Base-by-base conservation (phyloP, 2,113 vertebrate genomes). In the Amphilophus citrinellus region DNA sequence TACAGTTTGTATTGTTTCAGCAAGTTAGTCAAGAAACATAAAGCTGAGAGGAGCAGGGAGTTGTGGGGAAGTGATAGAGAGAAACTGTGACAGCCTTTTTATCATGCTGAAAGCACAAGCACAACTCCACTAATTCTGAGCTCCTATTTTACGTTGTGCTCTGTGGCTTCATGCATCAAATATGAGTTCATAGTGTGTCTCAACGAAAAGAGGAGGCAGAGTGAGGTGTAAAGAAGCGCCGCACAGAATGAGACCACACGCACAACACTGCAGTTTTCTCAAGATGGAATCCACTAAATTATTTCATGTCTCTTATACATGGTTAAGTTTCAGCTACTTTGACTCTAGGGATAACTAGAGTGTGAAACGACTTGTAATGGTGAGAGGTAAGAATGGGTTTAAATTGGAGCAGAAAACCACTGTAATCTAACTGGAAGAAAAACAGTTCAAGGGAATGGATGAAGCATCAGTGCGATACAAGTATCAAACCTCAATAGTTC, bases 91-190 rank as follows among this genome's bases (percentile, higher is more conserved):
- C 87, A 61, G 83, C 44, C 39, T 76, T 76, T 90, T 80, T 88
- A 59, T 89, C 66, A 66, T 15, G 61, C 65, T 66, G 20, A 84
- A 84, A 78, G 87, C 68, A 84, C 61, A 68, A 84, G 80, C 77
- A 84, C 53, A 79, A 68, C 66, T 73, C 71, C 24, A 2, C 61
- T 60, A 62, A 85, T 44, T 79, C 59, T 1, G 0, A 56, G 44
- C 30, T 84, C 20, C 78, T 78, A 7, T 61, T 77, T 87, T 27
- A 56, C 44, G 78, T 59, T 68, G 42, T 81, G 65, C 50, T 73
- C 42, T 35, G 85, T 57, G 76, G 68, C 63, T 76, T 89, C 87
- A 85, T 83, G 84, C 83, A 65, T 79, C 76, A 92, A 82, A 89
- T 76, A 59, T 42, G 75, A 86, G 68, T 73, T 57, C 80, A 66